Conservation (phyloP, 37 sponge, comb jelly and placozoan species). For the Cliona cf. orientalis region DNA sequence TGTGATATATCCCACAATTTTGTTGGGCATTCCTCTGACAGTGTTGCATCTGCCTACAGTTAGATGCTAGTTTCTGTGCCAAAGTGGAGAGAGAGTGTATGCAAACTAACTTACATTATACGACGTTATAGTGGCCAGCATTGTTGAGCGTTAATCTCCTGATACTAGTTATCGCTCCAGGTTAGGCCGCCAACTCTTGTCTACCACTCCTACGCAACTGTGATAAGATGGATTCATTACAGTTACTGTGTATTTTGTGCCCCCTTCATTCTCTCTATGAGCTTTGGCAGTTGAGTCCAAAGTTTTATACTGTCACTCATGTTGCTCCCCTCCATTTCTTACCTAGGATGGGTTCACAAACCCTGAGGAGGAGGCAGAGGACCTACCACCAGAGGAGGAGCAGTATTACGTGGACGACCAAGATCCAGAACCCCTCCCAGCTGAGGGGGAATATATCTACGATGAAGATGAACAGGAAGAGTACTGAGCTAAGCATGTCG, state of each 20-base stretch:
- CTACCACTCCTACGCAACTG: neutral
- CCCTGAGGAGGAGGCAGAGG: conserved; percentile 37
- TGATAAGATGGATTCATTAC: neutral
- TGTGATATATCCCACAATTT: too few relatives aligned
- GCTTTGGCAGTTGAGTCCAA: neutral
- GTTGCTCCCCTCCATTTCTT: neutral
- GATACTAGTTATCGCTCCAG: too few relatives aligned
- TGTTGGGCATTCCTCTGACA: too few relatives aligned
- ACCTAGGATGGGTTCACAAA: conserved; percentile 23
- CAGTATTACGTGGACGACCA: conserved; percentile 24
- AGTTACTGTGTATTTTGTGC: neutral
- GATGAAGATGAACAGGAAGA: conserved; percentile 83
- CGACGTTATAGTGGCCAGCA: too few relatives aligned
- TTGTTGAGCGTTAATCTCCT: too few relatives aligned
- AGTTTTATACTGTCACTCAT: neutral
- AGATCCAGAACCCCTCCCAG: too few relatives aligned
- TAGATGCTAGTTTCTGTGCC: too few relatives aligned
- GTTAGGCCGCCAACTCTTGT: neutral
- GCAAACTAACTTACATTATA: too few relatives aligned
- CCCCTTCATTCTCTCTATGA: neutral
- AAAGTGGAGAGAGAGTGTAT: too few relatives aligned
- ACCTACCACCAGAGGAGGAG: neutral
- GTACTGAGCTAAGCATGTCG: too few relatives aligned
- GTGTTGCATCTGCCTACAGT: too few relatives aligned
- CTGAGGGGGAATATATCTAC: conserved; percentile 44